Evolutionary conservation across 2,888 invertebrate genomes (phyloP).

Genomic region (Brenthis hecate): DNA sequence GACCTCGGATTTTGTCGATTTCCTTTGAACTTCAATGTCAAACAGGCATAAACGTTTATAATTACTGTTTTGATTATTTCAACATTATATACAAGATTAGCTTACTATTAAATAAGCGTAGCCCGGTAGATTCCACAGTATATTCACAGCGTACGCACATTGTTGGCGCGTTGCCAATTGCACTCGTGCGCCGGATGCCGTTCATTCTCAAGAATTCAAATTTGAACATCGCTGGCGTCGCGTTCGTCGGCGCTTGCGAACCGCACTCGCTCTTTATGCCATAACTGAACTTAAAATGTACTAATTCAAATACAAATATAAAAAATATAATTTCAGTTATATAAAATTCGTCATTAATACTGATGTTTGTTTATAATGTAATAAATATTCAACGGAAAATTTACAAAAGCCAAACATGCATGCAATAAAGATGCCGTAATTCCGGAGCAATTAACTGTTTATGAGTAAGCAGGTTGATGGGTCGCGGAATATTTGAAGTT

Average conservation of each 20-base stretch:
- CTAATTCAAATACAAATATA: slow-evolving; percentile 1
- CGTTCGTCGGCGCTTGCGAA: slow-evolving; percentile 18
- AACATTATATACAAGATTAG: slow-evolving; percentile 46
- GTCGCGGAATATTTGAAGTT: slow-evolving; percentile 23
- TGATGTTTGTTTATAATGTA: background rate
- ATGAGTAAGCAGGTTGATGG: slow-evolving; percentile 31
- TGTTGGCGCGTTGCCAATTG: slow-evolving; percentile 61
- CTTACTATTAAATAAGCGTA: slow-evolving; percentile 55
- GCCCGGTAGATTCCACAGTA: slow-evolving; percentile 59
- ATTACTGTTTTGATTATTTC: slow-evolving; percentile 48
- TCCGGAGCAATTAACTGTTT: slow-evolving; percentile 30
- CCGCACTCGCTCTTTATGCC: slow-evolving; percentile 3
- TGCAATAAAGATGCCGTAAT: slow-evolving; percentile 28
- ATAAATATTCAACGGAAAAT: slow-evolving; percentile 13
- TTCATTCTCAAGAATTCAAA: slow-evolving; percentile 48
- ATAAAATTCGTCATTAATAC: background rate
- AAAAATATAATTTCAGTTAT: background rate
- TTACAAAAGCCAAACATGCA: slow-evolving; percentile 20
- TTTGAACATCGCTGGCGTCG: slow-evolving; percentile 35
- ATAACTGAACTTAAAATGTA: background rate
- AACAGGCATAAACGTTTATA: slow-evolving; percentile 43
- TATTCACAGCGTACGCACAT: slow-evolving; percentile 59
- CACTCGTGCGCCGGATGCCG: slow-evolving; percentile 65
- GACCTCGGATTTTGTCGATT: slow-evolving; percentile 33
- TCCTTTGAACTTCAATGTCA: slow-evolving; percentile 47